These are phyloP conservation scores for Vicugna pacos DNA, from an alignment of 2,113 vertebrate genomes.

Conservation along the genomic window DNA sequence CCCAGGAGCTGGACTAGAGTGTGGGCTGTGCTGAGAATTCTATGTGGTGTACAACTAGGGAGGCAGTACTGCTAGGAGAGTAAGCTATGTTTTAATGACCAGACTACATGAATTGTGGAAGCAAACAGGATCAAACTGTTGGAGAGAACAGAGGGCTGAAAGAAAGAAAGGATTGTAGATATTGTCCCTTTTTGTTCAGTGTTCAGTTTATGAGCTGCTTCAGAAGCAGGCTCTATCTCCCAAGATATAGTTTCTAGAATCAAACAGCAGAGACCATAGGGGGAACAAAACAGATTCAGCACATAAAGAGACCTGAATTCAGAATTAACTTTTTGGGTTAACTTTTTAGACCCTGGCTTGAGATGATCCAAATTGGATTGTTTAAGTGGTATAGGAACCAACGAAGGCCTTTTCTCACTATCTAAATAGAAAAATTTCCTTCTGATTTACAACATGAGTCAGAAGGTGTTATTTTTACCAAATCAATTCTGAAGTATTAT, in stretches of 20 bases:
- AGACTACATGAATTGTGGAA: not conserved
- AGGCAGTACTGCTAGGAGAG: not conserved
- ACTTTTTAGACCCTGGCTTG: not conserved
- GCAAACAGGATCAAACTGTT: not conserved
- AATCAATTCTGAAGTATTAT: constrained; percentile 66
- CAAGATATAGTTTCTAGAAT: not conserved
- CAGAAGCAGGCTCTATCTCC: not conserved
- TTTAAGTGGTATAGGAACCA: not conserved
- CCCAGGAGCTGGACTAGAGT: not conserved
- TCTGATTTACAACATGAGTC: constrained; percentile 58
- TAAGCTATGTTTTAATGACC: not conserved
- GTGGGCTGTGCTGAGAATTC: not conserved
- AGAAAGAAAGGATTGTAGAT: not conserved
- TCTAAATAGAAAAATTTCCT: constrained; percentile 43
- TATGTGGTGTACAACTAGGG: not conserved
- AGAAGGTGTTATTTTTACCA: constrained; percentile 68
- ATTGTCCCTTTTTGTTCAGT: not conserved
- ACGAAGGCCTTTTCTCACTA: not conserved
- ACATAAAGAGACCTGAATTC: not conserved
- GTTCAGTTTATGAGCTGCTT: not conserved
- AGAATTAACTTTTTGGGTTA: not conserved
- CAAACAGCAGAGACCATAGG: not conserved
- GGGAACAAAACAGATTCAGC: not conserved
- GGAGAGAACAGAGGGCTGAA: not conserved
- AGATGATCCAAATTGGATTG: not conserved